Conservation (phyloP, 2,797 vertebrate species). For the Eupleurogrammus muticus region DNA sequence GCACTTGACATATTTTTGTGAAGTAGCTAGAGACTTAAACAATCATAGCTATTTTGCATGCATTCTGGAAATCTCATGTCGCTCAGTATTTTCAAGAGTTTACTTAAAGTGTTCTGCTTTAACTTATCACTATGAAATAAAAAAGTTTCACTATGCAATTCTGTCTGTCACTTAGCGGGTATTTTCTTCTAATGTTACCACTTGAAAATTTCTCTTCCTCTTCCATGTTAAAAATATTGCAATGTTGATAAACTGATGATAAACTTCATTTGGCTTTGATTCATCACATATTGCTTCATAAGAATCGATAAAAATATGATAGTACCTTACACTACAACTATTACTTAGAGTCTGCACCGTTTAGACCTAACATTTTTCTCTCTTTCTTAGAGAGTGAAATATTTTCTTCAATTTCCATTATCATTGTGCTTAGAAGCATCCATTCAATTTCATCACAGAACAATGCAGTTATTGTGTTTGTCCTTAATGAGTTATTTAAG, state of each 20-base stretch:
- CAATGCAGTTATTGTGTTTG: not conserved
- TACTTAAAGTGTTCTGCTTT: too few relatives aligned
- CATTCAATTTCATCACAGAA: not conserved
- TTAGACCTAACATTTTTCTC: not conserved
- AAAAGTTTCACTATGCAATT: too few relatives aligned
- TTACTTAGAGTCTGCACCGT: too few relatives aligned
- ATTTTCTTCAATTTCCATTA: not conserved
- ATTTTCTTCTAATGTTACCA: too few relatives aligned
- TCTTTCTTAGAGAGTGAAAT: not conserved
- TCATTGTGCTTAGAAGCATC: not conserved
- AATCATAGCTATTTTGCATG: not conserved
- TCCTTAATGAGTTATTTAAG: not conserved
- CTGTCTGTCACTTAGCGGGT: too few relatives aligned
- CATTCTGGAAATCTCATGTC: too few relatives aligned
- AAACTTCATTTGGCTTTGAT: not conserved
- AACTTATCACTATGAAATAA: too few relatives aligned
- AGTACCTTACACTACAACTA: not conserved
- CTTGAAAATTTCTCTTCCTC: too few relatives aligned
- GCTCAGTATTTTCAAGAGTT: too few relatives aligned
- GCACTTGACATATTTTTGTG: not conserved
- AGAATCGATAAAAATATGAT: not conserved
- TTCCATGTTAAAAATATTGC: slow-evolving; percentile 16
- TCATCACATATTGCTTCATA: not conserved
- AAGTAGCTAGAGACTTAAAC: not conserved
- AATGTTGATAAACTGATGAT: slow-evolving; percentile 1